Evolutionary conservation across 2,113 vertebrate species (phyloP), one percentile per base, ranked within the genome.

Genomic region (Budorcas taxicolor): DNA sequence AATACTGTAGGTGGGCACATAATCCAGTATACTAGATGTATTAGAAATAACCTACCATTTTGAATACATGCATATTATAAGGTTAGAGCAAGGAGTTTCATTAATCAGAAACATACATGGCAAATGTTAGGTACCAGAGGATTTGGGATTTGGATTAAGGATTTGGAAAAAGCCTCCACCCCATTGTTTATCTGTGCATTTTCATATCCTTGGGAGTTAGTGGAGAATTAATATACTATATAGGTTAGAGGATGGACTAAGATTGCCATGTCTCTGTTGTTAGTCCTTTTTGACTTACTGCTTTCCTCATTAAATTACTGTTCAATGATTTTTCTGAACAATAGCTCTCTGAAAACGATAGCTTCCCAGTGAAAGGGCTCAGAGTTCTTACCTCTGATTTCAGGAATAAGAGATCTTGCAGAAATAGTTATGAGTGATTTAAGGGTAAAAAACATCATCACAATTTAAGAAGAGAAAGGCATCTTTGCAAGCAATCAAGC

Each of bases 321-420:
- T 94, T 96, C 45, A 85, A n/a, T 80, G 47, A 31, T 52, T 96
- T 92, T 91, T 40, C 74, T 31, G 76, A 97, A 91, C 45, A 96
- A 57, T 95, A 53, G 47, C 67, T 90, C n/a, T 94, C 82, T 87
- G 91, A 97, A 98, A 74, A 90, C 1, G 15, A 86, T 21, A 71
- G 64, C 64, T 91, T 93, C 71, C 55, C n/a, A 11, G 27, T 90
- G 58, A 33, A 81, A 52, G 31, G 9, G 12, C 31, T 93, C 81
- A 88, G 33, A 55, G 47, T 86, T 97, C 25, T 55, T 76, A 27
- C 78, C 29, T 95, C 4, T 9, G 80, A 97, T 90, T 36, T 31
- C 6, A 40, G 5, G 53, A 47, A 40, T 82, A 53, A 82, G 27
- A 92, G 33, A 29, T 31, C 25, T 86, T 60, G 43, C 17, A n/a